These are phyloP conservation scores for Mus musculus DNA, from an alignment of 2,113 vertebrate species.

Conservation along the genomic window GRCm39 chr2:173665501-173666000, in stretches of 20 bases:
- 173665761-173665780: neutral
- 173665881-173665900: neutral
- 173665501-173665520: too few species aligned
- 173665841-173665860: neutral
- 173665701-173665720: neutral
- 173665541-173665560: neutral
- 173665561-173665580: neutral
- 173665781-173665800: conserved; percentile 45
- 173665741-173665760: neutral
- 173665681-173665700: neutral
- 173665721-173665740: neutral
- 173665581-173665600: neutral
- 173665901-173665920: neutral
- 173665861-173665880: conserved; percentile 32
- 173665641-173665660: neutral
- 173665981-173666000: neutral
- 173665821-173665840: conserved; percentile 30
- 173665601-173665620: too few species aligned
- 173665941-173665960: neutral
- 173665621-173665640: neutral
- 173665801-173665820: conserved; percentile 23
- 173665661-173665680: neutral
- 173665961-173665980: neutral
- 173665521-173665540: neutral
- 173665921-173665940: neutral